A percentile compares a stretch with the other conserved stretches of the same genome.
Conservation (phyloP, 1,140 invertebrate species). For the Pemphigus obesinymphae region DNA sequence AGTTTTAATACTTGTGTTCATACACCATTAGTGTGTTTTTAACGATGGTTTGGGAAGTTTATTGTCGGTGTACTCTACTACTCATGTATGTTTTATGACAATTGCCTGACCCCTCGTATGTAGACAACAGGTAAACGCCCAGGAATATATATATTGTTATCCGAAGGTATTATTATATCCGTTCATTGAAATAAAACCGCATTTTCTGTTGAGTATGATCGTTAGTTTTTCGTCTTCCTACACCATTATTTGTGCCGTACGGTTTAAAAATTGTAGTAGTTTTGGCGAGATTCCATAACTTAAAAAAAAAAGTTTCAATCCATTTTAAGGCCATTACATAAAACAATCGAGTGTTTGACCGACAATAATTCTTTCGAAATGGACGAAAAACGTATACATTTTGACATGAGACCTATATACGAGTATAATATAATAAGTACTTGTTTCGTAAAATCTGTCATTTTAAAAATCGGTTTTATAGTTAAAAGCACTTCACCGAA, state of each 20-base stretch:
- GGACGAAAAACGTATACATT: background rate
- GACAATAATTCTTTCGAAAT: background rate
- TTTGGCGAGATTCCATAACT: background rate
- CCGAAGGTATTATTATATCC: background rate
- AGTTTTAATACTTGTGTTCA: conserved; percentile 13
- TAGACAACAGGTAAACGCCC: background rate
- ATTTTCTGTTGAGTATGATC: background rate
- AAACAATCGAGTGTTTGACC: background rate
- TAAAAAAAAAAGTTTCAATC: background rate
- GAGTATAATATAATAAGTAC: too few species aligned
- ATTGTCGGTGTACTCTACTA: background rate
- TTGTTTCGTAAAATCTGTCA: too few species aligned
- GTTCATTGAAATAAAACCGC: background rate
- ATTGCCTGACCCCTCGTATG: background rate
- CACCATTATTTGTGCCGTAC: background rate
- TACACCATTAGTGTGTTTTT: conserved; percentile 13
- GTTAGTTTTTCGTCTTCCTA: background rate
- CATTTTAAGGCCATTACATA: background rate
- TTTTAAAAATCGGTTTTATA: too few species aligned
- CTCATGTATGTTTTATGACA: conserved; percentile 1
- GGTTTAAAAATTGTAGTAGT: background rate
- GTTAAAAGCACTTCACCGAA: too few species aligned
- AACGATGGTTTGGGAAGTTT: conserved; percentile 4
- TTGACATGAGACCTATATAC: too few species aligned
- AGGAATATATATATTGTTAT: background rate